Evolutionary conservation across 1,140 invertebrate genomes (phyloP).

Genomic region (Vollenhovia emeryi): DNA sequence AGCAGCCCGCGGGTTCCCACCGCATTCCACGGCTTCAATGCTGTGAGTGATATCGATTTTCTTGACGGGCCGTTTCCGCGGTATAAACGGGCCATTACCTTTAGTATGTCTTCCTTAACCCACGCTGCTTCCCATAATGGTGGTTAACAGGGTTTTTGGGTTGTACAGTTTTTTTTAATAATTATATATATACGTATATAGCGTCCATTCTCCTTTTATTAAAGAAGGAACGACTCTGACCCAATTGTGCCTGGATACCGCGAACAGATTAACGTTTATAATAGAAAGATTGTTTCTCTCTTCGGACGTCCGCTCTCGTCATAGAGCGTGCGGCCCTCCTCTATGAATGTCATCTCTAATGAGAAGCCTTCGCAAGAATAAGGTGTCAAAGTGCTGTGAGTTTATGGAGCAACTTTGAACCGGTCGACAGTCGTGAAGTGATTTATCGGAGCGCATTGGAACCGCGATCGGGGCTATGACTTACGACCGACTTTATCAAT

Average conservation of each 20-base stretch:
- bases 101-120: conserved; percentile 63
- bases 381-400: conserved; percentile 29
- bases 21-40: conserved; percentile 43
- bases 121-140: conserved; percentile 44
- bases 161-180: conserved; percentile 8
- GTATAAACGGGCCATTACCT: conserved; percentile 64
- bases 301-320: neutral
- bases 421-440: conserved; percentile 28
- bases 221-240: neutral
- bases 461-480: conserved; percentile 47
- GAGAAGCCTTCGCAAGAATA: conserved; percentile 18
- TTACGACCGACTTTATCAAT: conserved; percentile 60
- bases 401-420: conserved; percentile 37
- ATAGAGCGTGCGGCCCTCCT: neutral
- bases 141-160: conserved; percentile 39
- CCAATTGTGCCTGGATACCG: neutral
- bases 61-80: conserved; percentile 21
- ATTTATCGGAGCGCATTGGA: conserved; percentile 44
- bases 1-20: conserved; percentile 60
- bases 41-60: conserved; percentile 69
- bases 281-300: neutral
- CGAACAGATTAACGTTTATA: neutral
- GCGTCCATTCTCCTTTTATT: neutral
- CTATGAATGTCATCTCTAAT: conserved; percentile 17
- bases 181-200: neutral